Evolutionary conservation across 2,888 invertebrate species (phyloP), one percentile per base, ranked within the genome.

Genomic region (Sminthurides aquaticus): DNA sequence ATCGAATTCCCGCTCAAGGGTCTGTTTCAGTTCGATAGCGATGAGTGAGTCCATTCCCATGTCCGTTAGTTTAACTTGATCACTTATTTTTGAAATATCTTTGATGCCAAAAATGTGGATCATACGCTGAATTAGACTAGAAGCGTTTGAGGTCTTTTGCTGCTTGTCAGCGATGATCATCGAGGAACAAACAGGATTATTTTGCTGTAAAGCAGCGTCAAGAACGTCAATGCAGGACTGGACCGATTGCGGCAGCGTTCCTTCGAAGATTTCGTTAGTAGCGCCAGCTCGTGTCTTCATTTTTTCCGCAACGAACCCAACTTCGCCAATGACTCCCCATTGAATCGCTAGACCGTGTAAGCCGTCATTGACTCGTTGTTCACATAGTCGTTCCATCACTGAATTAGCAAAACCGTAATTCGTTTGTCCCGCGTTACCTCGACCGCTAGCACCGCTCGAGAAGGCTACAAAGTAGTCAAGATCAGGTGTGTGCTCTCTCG

Each of bases 1-100:
- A 76, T 95, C 93, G 77, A 88, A 94, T 77, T 93, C 91, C 75
- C 92, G 82, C 78, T 95, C 94, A 1, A 95, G 79, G 0, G 89
- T 88, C 79, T 95, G 94, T 75, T 95, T 95, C 73, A 98, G 92
- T 80, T 98, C 96, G 0, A 96, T 91, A 0, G 91, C 92, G 91
- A 94, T 96, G 82, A 97, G 86, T 1, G 96, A 96, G 80, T 98
- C 96, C 87, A 98, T 90, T 43, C 97, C 97, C 70, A 98, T 81
- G 78, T 97, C 96, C 1, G 91, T 90, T 1, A 98, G 81, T 27
- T 80, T 81, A n/a, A 80, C 77, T 60, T 81, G 80, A 24, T 79
- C 76, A 11, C 24, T 8, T 3, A 52, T 60, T 61, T 61, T 61
- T 3, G 52, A 26, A 11, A 29, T 2, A 18, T 61, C 61, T 29